Conservation (phyloP, 2,888 invertebrate genomes). For the Rhopalosiphum nymphaeae region DNA sequence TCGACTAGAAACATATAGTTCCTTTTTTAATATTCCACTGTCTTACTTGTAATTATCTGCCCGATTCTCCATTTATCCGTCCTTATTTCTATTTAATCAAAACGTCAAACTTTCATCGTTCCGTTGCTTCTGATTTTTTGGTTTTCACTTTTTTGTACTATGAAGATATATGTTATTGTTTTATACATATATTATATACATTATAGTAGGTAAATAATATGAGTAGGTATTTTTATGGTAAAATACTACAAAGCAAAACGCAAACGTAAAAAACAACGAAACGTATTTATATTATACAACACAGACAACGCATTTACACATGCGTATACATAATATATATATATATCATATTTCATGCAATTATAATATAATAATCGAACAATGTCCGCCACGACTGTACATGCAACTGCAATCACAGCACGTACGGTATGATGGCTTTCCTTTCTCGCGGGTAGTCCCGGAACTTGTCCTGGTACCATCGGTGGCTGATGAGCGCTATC, state of each 20-base stretch:
- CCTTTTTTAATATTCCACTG: background rate
- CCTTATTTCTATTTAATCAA: background rate
- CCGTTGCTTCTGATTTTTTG: background rate
- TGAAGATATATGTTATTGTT: background rate
- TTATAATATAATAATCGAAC: background rate
- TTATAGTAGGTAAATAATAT: background rate
- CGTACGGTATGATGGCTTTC: conserved; percentile 38
- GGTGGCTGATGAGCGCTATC: conserved; percentile 23
- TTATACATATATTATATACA: background rate
- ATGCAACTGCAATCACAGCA: background rate
- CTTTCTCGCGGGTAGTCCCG: background rate
- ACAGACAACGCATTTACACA: background rate
- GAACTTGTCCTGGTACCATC: conserved; percentile 33
- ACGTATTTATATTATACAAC: background rate
- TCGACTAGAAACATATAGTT: background rate
- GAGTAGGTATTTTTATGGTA: too few relatives aligned
- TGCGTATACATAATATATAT: background rate
- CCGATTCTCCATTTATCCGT: background rate
- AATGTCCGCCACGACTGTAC: background rate
- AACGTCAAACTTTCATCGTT: background rate
- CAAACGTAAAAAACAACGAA: background rate
- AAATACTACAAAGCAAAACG: too few relatives aligned
- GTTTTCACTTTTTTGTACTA: background rate
- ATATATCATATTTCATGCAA: background rate
- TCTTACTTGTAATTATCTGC: background rate